phyloP scores from a whole-genome alignment of 2,113 vertebrate species.

The Proteles cristata region DNA sequence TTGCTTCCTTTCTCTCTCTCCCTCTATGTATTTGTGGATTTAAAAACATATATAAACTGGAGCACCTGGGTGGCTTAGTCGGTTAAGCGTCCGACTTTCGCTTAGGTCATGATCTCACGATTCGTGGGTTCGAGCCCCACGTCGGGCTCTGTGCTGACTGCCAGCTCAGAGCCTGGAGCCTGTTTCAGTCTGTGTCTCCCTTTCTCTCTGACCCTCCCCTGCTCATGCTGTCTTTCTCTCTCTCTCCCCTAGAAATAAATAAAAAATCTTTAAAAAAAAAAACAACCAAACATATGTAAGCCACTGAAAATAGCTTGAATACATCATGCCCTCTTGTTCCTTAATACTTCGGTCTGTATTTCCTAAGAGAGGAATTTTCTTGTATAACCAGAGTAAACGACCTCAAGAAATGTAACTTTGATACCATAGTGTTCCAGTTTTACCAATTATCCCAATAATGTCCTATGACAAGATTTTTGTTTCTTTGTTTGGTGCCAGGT shows the following conservation, averaged over 20 bases:
- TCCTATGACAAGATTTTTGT: neutral
- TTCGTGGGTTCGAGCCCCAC: too few species aligned
- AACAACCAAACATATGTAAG: neutral
- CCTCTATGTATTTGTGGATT: neutral
- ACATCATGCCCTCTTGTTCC: neutral
- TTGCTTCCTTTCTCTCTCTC: neutral
- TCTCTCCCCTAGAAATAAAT: too few species aligned
- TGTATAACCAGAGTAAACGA: neutral
- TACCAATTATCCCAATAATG: neutral
- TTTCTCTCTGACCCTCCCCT: too few species aligned
- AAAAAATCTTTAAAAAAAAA: too few species aligned
- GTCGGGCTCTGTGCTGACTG: too few species aligned
- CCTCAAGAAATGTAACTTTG: neutral
- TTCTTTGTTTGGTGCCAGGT: neutral
- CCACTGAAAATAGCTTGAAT: neutral
- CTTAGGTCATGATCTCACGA: too few species aligned
- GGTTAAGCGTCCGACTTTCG: too few species aligned
- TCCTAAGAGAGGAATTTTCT: conserved; percentile 5
- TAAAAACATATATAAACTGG: too few species aligned
- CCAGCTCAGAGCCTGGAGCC: too few species aligned
- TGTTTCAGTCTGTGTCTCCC: too few species aligned
- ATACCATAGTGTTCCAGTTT: neutral
- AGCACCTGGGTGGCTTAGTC: too few species aligned
- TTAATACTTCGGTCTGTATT: neutral
- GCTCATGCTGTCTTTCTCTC: too few species aligned